phyloP scores from a whole-genome alignment of 2,888 invertebrate genomes.

The Cryptus armator region DNA sequence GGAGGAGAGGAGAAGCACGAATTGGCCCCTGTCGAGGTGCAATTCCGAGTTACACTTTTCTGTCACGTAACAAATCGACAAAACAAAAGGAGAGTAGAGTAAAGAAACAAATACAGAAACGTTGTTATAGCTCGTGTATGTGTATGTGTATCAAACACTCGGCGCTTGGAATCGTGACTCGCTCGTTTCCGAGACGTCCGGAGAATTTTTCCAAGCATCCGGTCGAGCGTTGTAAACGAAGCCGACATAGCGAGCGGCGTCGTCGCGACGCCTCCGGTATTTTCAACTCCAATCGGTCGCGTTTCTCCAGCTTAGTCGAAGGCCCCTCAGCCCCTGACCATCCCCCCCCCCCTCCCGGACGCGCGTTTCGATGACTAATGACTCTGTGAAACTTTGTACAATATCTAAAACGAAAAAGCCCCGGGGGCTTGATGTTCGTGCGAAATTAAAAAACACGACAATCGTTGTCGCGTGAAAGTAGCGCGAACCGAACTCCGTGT shows the following conservation, averaged over 20 bases:
- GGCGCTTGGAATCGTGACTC: conserved; percentile 12
- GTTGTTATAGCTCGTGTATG: neutral
- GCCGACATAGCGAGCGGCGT: conserved; percentile 13
- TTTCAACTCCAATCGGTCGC: conserved; percentile 6
- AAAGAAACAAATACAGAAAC: neutral
- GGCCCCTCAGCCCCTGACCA: neutral
- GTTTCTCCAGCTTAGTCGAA: neutral
- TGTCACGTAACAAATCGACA: conserved; percentile 22
- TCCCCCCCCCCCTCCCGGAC: neutral
- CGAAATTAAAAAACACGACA: conserved; percentile 51
- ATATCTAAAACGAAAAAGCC: conserved; percentile 5
- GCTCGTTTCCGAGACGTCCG: conserved; percentile 16
- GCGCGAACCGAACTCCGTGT: neutral
- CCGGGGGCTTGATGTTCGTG: conserved; percentile 32
- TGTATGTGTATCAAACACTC: conserved; percentile 4
- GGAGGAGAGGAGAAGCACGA: conserved; percentile 17
- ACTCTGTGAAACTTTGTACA: conserved; percentile 43
- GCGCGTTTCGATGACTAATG: conserved; percentile 40
- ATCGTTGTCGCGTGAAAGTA: neutral
- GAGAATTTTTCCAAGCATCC: conserved; percentile 41
- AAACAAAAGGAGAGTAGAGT: neutral
- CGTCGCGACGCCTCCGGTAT: conserved; percentile 45
- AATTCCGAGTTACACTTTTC: conserved; percentile 27
- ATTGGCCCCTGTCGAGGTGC: conserved; percentile 12
- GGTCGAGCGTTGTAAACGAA: conserved; percentile 39